Conservation (phyloP, 1,140 invertebrate genomes). For the Lasioglossum baleicum region DNA sequence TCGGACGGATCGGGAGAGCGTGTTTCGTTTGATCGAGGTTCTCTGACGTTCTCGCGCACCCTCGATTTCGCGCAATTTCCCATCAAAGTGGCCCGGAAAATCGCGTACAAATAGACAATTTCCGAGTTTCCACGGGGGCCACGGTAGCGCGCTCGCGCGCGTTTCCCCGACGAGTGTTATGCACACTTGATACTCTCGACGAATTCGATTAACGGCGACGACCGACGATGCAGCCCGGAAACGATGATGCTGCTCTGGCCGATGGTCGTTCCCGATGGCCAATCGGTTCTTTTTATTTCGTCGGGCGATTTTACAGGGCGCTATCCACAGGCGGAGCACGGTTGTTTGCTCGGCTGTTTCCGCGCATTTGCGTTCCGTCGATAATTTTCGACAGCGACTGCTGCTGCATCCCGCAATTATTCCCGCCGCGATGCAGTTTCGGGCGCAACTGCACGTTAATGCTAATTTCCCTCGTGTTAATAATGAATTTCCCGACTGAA, state of each 20-base stretch:
- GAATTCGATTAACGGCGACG: conserved; percentile 34
- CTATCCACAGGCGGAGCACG: background rate
- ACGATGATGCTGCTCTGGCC: background rate
- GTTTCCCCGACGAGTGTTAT: background rate
- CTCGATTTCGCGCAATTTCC: conserved; percentile 18
- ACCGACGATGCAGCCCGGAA: conserved; percentile 6
- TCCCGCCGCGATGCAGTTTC: background rate
- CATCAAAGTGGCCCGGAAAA: conserved; percentile 25
- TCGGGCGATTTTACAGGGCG: background rate
- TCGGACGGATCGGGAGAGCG: background rate
- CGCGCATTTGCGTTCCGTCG: background rate
- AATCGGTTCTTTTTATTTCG: conserved; percentile 7
- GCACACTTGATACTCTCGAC: conserved; percentile 6
- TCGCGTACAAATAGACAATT: conserved; percentile 30
- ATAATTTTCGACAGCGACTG: background rate
- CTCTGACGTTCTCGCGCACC: background rate
- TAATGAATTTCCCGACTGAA: background rate
- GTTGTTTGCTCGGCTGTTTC: conserved; percentile 5
- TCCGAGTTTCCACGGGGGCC: background rate
- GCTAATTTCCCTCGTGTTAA: background rate
- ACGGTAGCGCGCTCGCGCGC: background rate
- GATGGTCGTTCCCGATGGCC: background rate
- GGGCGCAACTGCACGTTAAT: background rate
- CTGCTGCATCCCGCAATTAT: background rate
- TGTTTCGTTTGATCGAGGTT: background rate